phyloP scores from a whole-genome alignment of 2,888 invertebrate species.

The Rhogogaster chlorosoma region DNA sequence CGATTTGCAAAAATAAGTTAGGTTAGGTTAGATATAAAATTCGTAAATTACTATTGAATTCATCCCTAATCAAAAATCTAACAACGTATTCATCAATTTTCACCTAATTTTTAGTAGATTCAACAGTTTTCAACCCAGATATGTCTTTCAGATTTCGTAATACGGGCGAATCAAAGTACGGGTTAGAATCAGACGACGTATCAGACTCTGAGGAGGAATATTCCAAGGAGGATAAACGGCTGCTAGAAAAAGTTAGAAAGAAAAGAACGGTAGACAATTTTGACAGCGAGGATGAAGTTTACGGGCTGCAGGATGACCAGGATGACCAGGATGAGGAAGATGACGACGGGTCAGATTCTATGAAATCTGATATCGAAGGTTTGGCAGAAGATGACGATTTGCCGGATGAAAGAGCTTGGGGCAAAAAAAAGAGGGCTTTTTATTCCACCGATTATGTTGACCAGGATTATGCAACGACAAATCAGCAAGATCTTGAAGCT shows the following conservation, averaged over 20 bases:
- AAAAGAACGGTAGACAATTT: constrained; percentile 78
- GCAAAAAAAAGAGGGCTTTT: constrained; percentile 87
- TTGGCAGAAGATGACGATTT: constrained; percentile 84
- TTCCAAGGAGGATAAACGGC: constrained; percentile 82
- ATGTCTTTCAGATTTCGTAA: constrained; percentile 27
- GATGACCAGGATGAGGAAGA: constrained; percentile 73
- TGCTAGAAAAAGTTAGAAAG: constrained; percentile 82
- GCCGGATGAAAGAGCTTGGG: constrained; percentile 93
- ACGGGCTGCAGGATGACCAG: constrained; percentile 78
- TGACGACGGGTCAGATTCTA: constrained; percentile 80
- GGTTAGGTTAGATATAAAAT: not conserved
- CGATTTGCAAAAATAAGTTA: not conserved
- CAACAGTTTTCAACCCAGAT: not conserved
- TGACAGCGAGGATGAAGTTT: constrained; percentile 82
- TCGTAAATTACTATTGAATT: not conserved
- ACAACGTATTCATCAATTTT: not conserved
- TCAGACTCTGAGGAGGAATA: constrained; percentile 88
- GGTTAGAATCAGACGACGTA: constrained; percentile 82
- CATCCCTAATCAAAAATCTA: not conserved
- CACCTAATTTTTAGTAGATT: not conserved
- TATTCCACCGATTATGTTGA: constrained; percentile 95
- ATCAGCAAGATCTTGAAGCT: constrained; percentile 84
- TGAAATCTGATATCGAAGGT: constrained; percentile 87
- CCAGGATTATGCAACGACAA: constrained; percentile 86
- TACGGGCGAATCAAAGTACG: constrained; percentile 62